Conservation (phyloP, 2,888 invertebrate genomes). For the Tiphia femorata region DNA sequence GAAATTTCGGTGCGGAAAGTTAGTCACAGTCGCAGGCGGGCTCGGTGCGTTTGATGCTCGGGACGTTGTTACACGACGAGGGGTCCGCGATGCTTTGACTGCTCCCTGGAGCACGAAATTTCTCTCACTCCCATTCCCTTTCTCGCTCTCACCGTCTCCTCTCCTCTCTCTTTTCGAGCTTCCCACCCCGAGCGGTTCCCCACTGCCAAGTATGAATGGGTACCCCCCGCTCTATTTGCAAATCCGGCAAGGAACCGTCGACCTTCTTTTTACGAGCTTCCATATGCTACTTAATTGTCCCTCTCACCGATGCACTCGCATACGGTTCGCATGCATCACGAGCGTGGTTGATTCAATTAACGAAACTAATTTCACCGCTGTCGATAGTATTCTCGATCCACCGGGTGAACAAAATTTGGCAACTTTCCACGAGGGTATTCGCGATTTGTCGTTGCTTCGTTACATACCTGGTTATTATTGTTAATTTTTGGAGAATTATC, state of each 20-base stretch:
- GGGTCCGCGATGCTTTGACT: slow-evolving; percentile 66
- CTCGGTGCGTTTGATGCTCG: slow-evolving; percentile 64
- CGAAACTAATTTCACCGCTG: too few species aligned
- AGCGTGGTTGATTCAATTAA: too few species aligned
- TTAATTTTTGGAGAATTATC: too few species aligned
- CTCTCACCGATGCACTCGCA: slow-evolving; percentile 13
- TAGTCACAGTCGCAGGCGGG: slow-evolving; percentile 50
- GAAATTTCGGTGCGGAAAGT: not conserved
- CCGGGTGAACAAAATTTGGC: too few species aligned
- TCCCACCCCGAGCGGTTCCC: slow-evolving; percentile 29
- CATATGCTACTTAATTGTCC: slow-evolving; percentile 58
- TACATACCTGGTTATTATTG: too few species aligned
- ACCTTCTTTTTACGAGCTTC: slow-evolving; percentile 47
- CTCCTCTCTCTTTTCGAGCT: slow-evolving; percentile 12
- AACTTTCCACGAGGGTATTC: too few species aligned
- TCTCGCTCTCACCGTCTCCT: slow-evolving; percentile 17
- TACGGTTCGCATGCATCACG: too few species aligned
- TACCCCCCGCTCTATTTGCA: slow-evolving; percentile 56
- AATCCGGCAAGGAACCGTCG: slow-evolving; percentile 57
- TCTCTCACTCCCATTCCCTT: slow-evolving; percentile 57
- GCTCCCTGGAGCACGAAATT: slow-evolving; percentile 67
- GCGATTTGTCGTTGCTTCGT: too few species aligned
- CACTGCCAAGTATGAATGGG: slow-evolving; percentile 30
- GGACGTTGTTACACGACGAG: slow-evolving; percentile 61
- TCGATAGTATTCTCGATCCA: too few species aligned